Evolutionary conservation across 2,888 invertebrate genomes (phyloP), one percentile per base, ranked within the genome.

Genomic region (Lasioglossum pauxillum): DNA sequence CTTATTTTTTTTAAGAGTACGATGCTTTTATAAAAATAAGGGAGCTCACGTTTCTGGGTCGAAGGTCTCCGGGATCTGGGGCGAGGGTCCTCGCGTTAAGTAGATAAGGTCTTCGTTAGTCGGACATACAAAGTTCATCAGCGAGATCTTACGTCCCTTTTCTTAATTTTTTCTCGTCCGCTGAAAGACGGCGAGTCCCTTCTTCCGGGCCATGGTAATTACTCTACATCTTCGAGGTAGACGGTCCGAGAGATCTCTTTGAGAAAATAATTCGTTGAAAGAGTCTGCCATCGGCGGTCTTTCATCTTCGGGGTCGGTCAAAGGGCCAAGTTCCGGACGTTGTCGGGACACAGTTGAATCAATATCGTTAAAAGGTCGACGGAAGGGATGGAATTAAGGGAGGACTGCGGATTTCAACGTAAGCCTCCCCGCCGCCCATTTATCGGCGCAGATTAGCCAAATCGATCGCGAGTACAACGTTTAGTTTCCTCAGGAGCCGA

Each of bases 361-460:
- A 60, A 74, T 67, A 74, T 84, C 77, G 31, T 84, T 75, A 75
- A 74, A 78, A 57, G 74, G 57, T 78, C 46, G 74, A 44, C 35
- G 19, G 67, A 35, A 10, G 16, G 67, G 67, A 19, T 8, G 35
- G 67, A 35, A 19, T 64, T 64, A 31, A 67, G 35, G 67, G 35
- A 19, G 67, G n/a, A 16, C 27, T 69, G 35, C 27, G 46, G 67
- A 73, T 38, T 83, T 74, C 57, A 76, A 71, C 23, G 44, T 71
- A 74, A 84, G 46, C 80, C 23, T 60, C 60, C 27, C 23, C 41
- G 49, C 27, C 60, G 27, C 41, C 38, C 76, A 75, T 74, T 84
- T 84, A 76, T 75, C 75, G 46, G 31, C 44, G 57, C 19, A 60
- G 85, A 85, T 84, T 85, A 85, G 49, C 64, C 60, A 60, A 75